phyloP scores from a whole-genome alignment of 2,113 vertebrate genomes.

The Siniperca knerii region DNA sequence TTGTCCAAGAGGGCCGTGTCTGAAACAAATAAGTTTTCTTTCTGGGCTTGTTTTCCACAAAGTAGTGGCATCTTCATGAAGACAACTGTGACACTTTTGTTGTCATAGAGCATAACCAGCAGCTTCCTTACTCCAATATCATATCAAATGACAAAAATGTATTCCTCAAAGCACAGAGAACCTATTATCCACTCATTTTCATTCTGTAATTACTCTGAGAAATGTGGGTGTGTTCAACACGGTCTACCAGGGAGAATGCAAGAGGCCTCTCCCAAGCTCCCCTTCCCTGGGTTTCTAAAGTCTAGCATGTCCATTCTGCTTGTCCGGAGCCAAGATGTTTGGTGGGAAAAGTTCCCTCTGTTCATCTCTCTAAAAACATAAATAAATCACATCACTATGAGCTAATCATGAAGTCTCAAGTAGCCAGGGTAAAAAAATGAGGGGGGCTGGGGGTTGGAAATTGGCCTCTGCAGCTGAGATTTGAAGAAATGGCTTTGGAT shows the following conservation, averaged over 20 bases:
- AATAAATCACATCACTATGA: constrained; percentile 85
- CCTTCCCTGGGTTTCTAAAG: constrained; percentile 62
- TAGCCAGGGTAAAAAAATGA: constrained; percentile 49
- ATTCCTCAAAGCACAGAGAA: constrained; percentile 59
- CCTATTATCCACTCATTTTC: constrained; percentile 70
- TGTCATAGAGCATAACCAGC: constrained; percentile 40
- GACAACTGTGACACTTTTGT: constrained; percentile 34
- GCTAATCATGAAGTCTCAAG: constrained; percentile 81
- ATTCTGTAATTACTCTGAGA: constrained; percentile 76
- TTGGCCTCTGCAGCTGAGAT: constrained; percentile 69
- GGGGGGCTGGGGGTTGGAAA: constrained; percentile 43
- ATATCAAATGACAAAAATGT: constrained; percentile 67
- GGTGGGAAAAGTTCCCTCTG: constrained; percentile 83
- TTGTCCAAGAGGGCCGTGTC: neutral
- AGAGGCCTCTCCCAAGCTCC: constrained; percentile 65
- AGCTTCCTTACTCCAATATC: constrained; percentile 43
- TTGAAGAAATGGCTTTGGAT: constrained; percentile 50
- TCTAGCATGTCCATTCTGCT: constrained; percentile 70
- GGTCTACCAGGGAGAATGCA: constrained; percentile 74
- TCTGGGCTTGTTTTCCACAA: neutral
- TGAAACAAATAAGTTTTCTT: constrained; percentile 14
- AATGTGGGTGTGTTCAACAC: constrained; percentile 75
- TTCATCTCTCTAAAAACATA: constrained; percentile 82
- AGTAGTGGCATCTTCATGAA: constrained; percentile 25
- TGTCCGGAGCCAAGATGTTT: constrained; percentile 79